Conservation (phyloP, 1,140 invertebrate species). For the Neuroterus valhalla region DNA sequence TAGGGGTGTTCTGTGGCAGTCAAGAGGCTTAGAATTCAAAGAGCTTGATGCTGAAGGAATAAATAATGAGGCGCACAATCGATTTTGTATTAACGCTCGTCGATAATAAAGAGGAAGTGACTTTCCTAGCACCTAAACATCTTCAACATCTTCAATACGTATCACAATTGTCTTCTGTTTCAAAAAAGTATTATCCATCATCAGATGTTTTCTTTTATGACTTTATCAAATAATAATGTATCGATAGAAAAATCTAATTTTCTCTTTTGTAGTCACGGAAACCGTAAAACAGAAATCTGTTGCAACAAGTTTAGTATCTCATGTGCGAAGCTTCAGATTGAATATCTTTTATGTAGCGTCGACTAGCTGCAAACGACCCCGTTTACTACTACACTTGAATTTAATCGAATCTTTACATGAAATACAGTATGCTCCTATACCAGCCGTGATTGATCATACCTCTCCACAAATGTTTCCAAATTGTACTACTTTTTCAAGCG, state of each 20-base stretch:
- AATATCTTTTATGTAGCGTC: slow-evolving; percentile 19
- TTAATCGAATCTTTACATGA: slow-evolving; percentile 24
- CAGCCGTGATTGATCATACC: neutral
- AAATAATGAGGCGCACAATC: slow-evolving; percentile 9
- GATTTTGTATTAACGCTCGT: slow-evolving; percentile 10
- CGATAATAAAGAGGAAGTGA: slow-evolving; percentile 23
- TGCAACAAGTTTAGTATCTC: neutral
- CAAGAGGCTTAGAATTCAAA: neutral
- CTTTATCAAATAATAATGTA: neutral
- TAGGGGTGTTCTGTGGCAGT: neutral
- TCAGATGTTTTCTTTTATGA: no score
- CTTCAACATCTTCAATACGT: neutral
- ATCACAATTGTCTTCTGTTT: neutral
- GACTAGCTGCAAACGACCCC: slow-evolving; percentile 18
- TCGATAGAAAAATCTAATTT: neutral
- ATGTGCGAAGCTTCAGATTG: slow-evolving; percentile 2
- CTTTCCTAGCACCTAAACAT: neutral
- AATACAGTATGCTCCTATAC: neutral
- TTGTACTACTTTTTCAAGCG: no score
- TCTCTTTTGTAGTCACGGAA: neutral
- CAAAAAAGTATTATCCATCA: neutral
- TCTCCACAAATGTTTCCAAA: neutral
- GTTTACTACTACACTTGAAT: slow-evolving; percentile 22
- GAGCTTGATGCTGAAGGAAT: slow-evolving; percentile 1
- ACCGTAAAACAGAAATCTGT: slow-evolving; percentile 23